Evolutionary conservation across 2,797 vertebrate genomes (phyloP), one percentile per base, ranked within the genome.

Genomic region (Parotocinclus haroldoi): DNA sequence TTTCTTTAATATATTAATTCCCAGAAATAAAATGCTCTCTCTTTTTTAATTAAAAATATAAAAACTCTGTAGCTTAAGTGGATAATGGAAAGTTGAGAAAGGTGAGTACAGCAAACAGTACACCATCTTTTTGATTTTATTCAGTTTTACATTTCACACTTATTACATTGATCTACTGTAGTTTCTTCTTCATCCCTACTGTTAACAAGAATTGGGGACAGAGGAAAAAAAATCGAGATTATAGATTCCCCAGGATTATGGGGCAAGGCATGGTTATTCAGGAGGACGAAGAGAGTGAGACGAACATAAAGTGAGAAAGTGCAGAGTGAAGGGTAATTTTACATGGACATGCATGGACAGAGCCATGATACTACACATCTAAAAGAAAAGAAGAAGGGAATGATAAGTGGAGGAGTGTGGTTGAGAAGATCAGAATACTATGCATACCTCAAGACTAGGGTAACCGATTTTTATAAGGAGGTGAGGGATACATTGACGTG

Each of bases 221-320:
- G 44, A 42, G 37, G 42, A 55, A 50, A 14, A 46, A 80, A n/a
- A n/a, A n/a, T n/a, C n/a, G 77, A 89, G 85, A 89, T 89, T 91
- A 88, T 78, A 58, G 46, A 64, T 71, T 49, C 49, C 42, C 27
- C n/a, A 10, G 86, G 84, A 90, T 90, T 90, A 89, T 74, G 85
- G 81, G 76, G 65, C 64, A 68, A 3, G 19, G 71, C 78, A 61
- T 70, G 55, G 18, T 52, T 18, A 52, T n/a, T n/a, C n/a, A n/a
- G 56, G 46, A 50, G 12, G 18, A 39, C 52, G 63, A 36, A 48
- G n/a, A n/a, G 46, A 39, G 18, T 56, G 45, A 58, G 37, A 49
- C 10, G 13, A 48, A n/a, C 13, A 58, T 37, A 51, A 7, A 58
- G 44, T 18, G 17, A 50, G 38, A 19, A 51, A 66, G n/a, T 7